Base-by-base conservation (phyloP, 2,797 vertebrate genomes). In the Sebastiscus albofasciatus region DNA sequence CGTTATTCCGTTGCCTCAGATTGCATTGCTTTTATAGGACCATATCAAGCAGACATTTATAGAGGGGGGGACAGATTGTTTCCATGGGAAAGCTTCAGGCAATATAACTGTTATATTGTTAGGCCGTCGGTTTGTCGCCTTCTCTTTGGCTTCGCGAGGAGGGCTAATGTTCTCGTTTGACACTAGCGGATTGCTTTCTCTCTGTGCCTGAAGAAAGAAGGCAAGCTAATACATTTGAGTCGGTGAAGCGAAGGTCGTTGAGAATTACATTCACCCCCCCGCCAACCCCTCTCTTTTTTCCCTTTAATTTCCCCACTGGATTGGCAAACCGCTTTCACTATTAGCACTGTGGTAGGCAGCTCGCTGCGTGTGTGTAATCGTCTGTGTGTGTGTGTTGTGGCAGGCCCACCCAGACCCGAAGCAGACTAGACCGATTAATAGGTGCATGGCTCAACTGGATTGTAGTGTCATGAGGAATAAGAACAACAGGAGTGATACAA, bases 241-340 rank as follows among this genome's bases (percentile, higher is more conserved):
- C 90, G 87, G 88, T 84, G 89, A 95, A 94, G 93, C 83, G 92
- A 94, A 95, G 92, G 95, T 95, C 93, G 91, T 90, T 79, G 89
- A 90, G 92, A 94, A 95, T 94, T 95, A 93, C 90, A 94, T 95
- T 89, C 89, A 87, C 79, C 81, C 36, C 1, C 82, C 81, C 82
- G 16, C 78, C 67, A 14, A 69, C 46, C 67, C 27, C 76, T 73
- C 59, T 87, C 69, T 75, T 81, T 81, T 79, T 91, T 92, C 83
- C 77, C 88, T 94, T 94, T 95, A 95, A 95, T 95, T 96, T 95
- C 93, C 95, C 93, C 79, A 67, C 83, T 95, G 94, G 91, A 95
- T 95, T 94, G 93, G 87, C 89, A 92, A 94, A 92, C 80, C 77
- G 33, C 92, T 94, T 93, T 93, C 85, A 90, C 91, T 90, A 89